A percentile compares a stretch with the other conserved stretches of the same genome.
Conservation (phyloP, 2,113 vertebrate genomes). For the Neoarius graeffei region DNA sequence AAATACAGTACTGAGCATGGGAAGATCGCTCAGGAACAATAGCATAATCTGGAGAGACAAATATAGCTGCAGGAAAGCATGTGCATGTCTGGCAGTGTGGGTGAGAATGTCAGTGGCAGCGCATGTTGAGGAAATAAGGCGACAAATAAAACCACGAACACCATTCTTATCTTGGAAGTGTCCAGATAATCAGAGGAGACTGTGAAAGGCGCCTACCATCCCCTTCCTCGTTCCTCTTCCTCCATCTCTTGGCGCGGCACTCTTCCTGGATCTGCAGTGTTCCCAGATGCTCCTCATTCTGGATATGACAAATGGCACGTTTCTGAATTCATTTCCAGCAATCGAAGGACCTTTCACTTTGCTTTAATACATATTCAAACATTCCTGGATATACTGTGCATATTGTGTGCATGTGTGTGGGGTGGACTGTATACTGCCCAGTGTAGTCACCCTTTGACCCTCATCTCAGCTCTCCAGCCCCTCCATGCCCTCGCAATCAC, state of each 20-base stretch:
- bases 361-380: not conserved
- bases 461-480: not conserved
- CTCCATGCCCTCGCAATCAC: not conserved
- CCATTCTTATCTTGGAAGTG: constrained; percentile 17
- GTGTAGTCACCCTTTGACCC: constrained; percentile 1
- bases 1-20: constrained; percentile 1
- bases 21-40: constrained; percentile 42
- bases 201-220: constrained; percentile 36
- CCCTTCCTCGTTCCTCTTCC: constrained; percentile 41
- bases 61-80: constrained; percentile 35
- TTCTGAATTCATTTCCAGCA: constrained; percentile 26
- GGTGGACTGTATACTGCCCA: not conserved
- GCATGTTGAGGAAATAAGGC: constrained; percentile 15
- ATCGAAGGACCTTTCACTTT: not conserved
- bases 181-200: constrained; percentile 7
- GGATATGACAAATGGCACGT: constrained; percentile 28
- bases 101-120: not conserved
- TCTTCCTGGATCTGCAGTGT: constrained; percentile 31
- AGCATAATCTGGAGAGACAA: constrained; percentile 17
- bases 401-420: not conserved
- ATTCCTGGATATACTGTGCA: not conserved
- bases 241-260: not conserved
- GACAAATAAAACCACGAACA: constrained; percentile 30
- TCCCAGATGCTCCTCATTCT: constrained; percentile 33
- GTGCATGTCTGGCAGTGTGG: not conserved